Base-by-base conservation (phyloP, 2,113 vertebrate genomes). In the Pluvialis apricaria region DNA sequence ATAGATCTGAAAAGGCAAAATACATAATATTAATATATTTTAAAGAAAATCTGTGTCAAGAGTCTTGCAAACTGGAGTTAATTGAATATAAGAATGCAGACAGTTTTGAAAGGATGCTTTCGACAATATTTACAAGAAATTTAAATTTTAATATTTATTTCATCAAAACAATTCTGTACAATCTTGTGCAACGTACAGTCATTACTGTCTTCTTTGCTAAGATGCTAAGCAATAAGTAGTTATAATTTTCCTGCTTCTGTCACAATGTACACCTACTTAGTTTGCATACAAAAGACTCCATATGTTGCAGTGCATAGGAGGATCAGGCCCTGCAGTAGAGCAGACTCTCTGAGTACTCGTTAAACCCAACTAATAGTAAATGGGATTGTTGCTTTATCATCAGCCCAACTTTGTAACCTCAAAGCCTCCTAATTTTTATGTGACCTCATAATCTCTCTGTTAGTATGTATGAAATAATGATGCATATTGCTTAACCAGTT, bases 401-500 rank as follows among this genome's bases (percentile, higher is more conserved):
- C 51, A 54, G 42, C 19, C n/a, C 69, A 80, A 38, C 54, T 77
- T 92, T 7, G 5, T 79, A 88, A 92, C 66, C 90, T 94, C 64
- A 92, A 93, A 94, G n/a, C 20, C 36, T 90, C 86, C 94, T 85
- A 38, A 75, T 86, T 51, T 94, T 44, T n/a, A 78, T 57, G 58
- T 96, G 82, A 96, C 45, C 21, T 95, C 86, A 90, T 91, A 78
- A 64, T 77, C 92, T 94, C 61, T 93, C 51, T 70, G 15, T 88
- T 75, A 44, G 29, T 18, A 9, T 55, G 60, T 75, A 76, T 90
- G 25, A 94, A 92, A 91, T 81, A 88, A 95, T 68, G 51, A 34
- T 92, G 71, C 44, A 29, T 89, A 84, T 91, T 88, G 76, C 26
- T 60, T 82, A 71, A 92, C 5, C 5, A 45, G 49, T 86, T 68